Base-by-base conservation (phyloP, 1,140 invertebrate species). In the Diorhabda carinulata region DNA sequence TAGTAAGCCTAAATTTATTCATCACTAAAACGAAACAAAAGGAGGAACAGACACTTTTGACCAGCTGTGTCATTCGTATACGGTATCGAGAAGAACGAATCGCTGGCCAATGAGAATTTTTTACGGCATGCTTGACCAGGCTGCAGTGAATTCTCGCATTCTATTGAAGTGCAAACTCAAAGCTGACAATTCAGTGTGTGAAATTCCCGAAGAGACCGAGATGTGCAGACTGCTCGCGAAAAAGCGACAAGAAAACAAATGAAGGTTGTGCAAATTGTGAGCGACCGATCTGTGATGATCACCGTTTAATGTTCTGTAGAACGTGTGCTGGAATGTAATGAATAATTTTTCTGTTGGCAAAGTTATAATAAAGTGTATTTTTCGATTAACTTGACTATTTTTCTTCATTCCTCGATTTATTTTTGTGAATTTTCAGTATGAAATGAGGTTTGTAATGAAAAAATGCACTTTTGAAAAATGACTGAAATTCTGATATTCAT, bases 11-110 rank as follows among this genome's bases (percentile, higher is more conserved):
- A 74, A 82, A 25, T 82, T 85, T 52, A 77, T 83, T 57, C 47
- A 70, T 9, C 76, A 75, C 61, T 84, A 84, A 70, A 83, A 85
- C 67, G 61, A 70, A 44, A 82, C 81, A 43, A 84, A 82, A 79
- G 81, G 81, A 43, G 81, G 78, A n/a, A 81, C 83, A 0, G 83
- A 84, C 71, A 78, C 72, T n/a, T 78, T 84, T 44, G 79, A 84
- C 72, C 78, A 82, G 75, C 78, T 83, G 75, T 79, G 77, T 64
- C 76, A 77, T 57, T 69, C 70, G 5, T 80, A 81, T 71, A 79
- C 74, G 5, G 76, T 70, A 25, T 62, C 67, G 7, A 58, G 67
- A 8, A 66, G 63, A 61, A 69, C 67, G 8, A 69, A 60, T 42
- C 57, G 72, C 8, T 72, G 72, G 70, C 72, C 70, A 58, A 25